Evolutionary conservation across 2,113 vertebrate genomes (phyloP).

Genomic region (Dryoscopus gambensis): DNA sequence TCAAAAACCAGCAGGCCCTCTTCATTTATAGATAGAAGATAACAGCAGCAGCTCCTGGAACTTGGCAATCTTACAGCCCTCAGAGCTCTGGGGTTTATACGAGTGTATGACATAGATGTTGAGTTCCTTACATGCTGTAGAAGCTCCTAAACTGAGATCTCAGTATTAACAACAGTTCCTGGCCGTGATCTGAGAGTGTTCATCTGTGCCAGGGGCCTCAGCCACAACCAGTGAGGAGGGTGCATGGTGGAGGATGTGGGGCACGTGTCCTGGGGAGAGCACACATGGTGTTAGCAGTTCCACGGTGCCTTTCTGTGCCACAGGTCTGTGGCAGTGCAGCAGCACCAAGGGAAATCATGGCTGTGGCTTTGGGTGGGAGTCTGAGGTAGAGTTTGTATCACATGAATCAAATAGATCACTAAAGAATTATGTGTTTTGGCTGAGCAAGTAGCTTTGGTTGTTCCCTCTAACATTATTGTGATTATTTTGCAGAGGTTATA

Average conservation of each 20-base stretch:
- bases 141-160: conserved; percentile 59
- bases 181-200: conserved; percentile 9
- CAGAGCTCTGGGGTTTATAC: neutral
- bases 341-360: neutral
- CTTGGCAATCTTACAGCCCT: neutral
- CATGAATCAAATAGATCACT: neutral
- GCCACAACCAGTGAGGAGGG: conserved; percentile 60
- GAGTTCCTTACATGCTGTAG: neutral
- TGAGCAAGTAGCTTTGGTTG: neutral
- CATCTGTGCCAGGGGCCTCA: conserved; percentile 58
- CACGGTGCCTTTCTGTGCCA: neutral
- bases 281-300: neutral
- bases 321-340: neutral
- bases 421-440: neutral
- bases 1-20: neutral
- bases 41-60: neutral
- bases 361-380: neutral
- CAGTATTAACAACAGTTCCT: conserved; percentile 51
- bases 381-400: neutral
- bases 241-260: conserved; percentile 66
- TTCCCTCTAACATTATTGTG: neutral
- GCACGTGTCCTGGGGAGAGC: conserved; percentile 30
- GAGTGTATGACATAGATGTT: neutral
- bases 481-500: neutral
- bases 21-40: neutral